phyloP scores from a whole-genome alignment of 2,888 invertebrate genomes.

The Trachelus stipa region DNA sequence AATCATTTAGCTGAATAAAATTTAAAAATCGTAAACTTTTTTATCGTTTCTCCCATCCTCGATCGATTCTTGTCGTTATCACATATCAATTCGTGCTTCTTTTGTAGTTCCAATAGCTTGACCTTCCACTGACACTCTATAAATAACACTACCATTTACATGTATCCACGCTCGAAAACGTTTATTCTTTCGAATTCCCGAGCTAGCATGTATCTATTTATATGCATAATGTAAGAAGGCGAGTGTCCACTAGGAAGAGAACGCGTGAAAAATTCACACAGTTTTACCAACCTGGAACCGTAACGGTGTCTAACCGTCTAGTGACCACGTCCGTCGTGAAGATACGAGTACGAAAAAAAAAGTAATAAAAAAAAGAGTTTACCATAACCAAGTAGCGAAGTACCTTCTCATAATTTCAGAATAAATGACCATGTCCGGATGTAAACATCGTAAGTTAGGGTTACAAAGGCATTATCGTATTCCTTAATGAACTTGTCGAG shows the following conservation, averaged over 20 bases:
- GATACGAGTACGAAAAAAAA: background rate
- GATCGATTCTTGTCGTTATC: background rate
- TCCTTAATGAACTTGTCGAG: slow-evolving; percentile 54
- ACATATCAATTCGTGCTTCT: background rate
- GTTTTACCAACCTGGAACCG: background rate
- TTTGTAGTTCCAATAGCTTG: background rate
- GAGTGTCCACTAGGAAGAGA: background rate
- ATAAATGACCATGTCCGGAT: background rate
- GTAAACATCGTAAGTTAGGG: slow-evolving; percentile 3
- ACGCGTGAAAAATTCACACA: background rate
- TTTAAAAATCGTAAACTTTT: too few relatives aligned
- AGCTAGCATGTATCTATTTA: background rate
- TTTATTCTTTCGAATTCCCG: background rate
- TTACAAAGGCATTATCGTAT: slow-evolving; percentile 45
- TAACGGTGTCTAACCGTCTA: background rate
- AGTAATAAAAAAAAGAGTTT: background rate
- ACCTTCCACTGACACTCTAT: background rate
- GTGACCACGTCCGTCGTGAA: background rate
- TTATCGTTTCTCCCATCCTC: background rate
- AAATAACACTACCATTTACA: background rate
- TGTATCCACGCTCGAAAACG: background rate
- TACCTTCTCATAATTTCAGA: background rate
- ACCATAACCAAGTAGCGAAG: background rate
- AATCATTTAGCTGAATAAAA: too few relatives aligned
- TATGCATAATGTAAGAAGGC: background rate